These are phyloP conservation scores for Apomyelois bistriatella DNA, from an alignment of 2,888 invertebrate species.

Conservation along the genomic window DNA sequence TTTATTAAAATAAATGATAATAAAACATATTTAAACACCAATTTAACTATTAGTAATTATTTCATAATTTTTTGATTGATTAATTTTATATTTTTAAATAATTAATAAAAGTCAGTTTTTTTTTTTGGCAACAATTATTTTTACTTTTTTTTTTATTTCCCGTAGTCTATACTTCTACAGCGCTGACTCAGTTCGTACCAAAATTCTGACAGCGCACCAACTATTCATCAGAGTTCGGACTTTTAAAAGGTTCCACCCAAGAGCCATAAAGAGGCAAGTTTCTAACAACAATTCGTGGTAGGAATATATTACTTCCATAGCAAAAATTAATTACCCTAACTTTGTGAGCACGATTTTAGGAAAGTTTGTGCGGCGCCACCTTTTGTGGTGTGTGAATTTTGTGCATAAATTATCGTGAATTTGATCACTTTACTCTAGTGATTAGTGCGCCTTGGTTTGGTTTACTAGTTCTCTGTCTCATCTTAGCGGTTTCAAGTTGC, in stretches of 20 bases:
- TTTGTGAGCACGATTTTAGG: neutral
- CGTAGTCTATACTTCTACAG: too few relatives aligned
- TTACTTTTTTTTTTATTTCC: neutral
- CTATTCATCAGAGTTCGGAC: neutral
- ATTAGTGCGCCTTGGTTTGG: too few relatives aligned
- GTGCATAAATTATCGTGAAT: constrained; percentile 2
- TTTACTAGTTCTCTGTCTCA: too few relatives aligned
- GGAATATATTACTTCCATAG: constrained; percentile 6
- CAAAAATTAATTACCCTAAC: constrained; percentile 11
- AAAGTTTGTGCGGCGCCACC: neutral
- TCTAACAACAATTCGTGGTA: constrained; percentile 1
- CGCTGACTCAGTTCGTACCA: neutral
- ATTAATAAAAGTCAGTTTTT: too few relatives aligned
- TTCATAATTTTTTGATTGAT: too few relatives aligned
- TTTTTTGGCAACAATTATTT: too few relatives aligned
- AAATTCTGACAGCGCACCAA: neutral
- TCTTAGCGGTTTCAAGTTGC: too few relatives aligned
- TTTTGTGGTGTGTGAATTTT: neutral
- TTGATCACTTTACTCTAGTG: neutral
- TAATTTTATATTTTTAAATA: too few relatives aligned
- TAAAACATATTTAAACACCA: too few relatives aligned
- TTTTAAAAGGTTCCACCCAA: constrained; percentile 4
- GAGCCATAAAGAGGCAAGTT: constrained; percentile 3
- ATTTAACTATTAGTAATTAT: too few relatives aligned
- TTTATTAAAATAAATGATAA: too few relatives aligned